Conservation (phyloP, 2,113 vertebrate genomes). For the Hirundichthys speculiger region DNA sequence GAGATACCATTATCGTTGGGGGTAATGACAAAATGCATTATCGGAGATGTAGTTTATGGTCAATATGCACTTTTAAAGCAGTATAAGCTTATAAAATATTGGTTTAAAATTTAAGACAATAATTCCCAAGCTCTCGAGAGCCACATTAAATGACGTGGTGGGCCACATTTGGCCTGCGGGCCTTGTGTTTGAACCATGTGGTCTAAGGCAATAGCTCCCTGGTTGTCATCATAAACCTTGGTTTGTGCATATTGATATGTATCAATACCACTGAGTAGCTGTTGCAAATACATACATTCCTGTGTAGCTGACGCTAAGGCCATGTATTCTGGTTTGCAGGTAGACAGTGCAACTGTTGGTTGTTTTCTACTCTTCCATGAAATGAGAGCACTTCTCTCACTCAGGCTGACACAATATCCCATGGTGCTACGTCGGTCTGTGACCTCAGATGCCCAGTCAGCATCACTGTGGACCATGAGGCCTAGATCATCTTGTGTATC, state of each 20-base stretch:
- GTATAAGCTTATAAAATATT: too few relatives aligned
- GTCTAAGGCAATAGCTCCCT: not conserved
- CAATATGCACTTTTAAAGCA: too few relatives aligned
- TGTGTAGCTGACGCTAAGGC: not conserved
- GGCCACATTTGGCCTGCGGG: too few relatives aligned
- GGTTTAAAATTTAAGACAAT: too few relatives aligned
- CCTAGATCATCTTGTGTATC: not conserved
- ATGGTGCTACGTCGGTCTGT: not conserved
- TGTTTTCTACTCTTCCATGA: not conserved
- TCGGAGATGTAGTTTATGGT: too few relatives aligned
- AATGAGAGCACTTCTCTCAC: not conserved
- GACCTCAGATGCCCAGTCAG: not conserved
- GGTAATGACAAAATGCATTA: too few relatives aligned
- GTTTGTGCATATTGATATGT: not conserved
- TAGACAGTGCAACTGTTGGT: too few relatives aligned
- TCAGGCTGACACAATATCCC: not conserved
- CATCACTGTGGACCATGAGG: not conserved
- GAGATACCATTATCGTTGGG: too few relatives aligned
- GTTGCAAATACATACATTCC: not conserved
- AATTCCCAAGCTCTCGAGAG: too few relatives aligned
- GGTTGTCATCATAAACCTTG: conserved; percentile 11
- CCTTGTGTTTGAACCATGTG: too few relatives aligned
- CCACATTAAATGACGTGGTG: too few relatives aligned
- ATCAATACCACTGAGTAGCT: not conserved
- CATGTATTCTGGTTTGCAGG: conserved; percentile 21